Evolutionary conservation across 92 coral and sea anemone genomes (phyloP).

Genomic region (Zoanthus solanderi): DNA sequence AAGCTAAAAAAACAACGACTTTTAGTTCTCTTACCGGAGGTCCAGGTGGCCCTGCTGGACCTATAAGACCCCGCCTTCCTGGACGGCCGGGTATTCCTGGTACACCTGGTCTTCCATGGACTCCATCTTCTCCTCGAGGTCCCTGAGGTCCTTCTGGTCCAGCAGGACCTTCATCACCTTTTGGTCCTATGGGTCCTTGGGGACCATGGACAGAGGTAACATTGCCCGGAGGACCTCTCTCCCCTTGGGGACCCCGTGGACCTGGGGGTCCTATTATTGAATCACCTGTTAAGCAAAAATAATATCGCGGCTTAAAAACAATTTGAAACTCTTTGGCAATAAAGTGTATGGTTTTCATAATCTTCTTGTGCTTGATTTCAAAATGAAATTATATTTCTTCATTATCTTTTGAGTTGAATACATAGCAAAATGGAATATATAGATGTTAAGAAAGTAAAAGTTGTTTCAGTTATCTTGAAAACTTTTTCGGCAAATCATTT

Average conservation of each 20-base stretch:
- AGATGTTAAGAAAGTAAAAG: background rate
- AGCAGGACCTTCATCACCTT: conserved; percentile 32
- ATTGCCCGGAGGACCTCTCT: conserved; percentile 32
- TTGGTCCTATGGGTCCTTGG: conserved; percentile 46
- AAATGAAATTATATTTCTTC: no score
- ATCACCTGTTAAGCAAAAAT: conserved; percentile 13
- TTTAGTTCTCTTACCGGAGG: conserved; percentile 29
- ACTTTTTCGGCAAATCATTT: background rate
- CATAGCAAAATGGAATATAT: no score
- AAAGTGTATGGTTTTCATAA: no score
- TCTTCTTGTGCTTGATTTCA: no score
- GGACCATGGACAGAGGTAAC: conserved; percentile 26
- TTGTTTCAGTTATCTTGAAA: background rate
- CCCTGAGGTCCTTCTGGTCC: conserved; percentile 45
- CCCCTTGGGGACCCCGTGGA: conserved; percentile 27
- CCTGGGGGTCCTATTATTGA: conserved; percentile 31
- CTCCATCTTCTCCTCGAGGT: conserved; percentile 38
- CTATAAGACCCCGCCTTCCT: conserved; percentile 70
- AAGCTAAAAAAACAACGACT: background rate
- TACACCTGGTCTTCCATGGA: conserved; percentile 66
- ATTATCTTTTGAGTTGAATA: no score
- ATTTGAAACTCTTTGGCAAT: no score
- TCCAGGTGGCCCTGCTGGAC: conserved; percentile 55
- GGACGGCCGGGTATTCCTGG: conserved; percentile 78
- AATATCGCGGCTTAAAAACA: background rate